Evolutionary conservation across 2,888 invertebrate species (phyloP), one percentile per base, ranked within the genome.

Genomic region (Morpho achilles): DNA sequence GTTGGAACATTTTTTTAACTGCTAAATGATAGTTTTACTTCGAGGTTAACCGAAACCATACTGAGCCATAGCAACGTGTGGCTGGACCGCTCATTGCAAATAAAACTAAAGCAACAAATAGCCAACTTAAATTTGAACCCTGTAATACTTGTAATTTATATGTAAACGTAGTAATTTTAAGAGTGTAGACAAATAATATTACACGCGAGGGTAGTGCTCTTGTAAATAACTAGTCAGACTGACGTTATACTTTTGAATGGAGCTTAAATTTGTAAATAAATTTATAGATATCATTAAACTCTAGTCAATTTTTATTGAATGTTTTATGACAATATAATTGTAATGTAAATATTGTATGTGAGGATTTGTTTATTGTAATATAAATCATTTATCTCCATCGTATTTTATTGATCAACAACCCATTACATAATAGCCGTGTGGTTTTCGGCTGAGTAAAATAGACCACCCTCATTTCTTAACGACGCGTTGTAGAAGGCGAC

Each of bases 301-400:
- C 79, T 88, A 88, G 89, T 88, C 87, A 89, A 89, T 88, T 89
- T 88, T 81, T 82, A 85, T 82, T 87, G 70, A 82, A 84, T 83
- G 84, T 87, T 86, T 84, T 83, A 84, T 80, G 87, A 88, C 88
- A 87, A 89, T 89, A 87, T 87, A 74, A 87, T 84, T 87, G 85
- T 84, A 87, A 78, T 88, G 82, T 88, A 85, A 74, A 84, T 84
- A 80, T 75, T 73, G 70, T 78, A 81, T 85, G 80, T 84, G 80
- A 77, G 67, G 75, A 78, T 78, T 75, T 78, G 78, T 79, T 82
- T 80, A 70, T 70, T 81, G 77, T 84, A 82, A 82, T 82, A 84
- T 82, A 84, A 77, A 80, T 78, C 69, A 82, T 82, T 83, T 59
- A 60, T 60, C 75, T 76, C 74, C 51, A 56, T 41, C 8, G 43